Evolutionary conservation across 53 echinoderm and acorn worm species (phyloP).

Genomic region (Astropecten irregularis): DNA sequence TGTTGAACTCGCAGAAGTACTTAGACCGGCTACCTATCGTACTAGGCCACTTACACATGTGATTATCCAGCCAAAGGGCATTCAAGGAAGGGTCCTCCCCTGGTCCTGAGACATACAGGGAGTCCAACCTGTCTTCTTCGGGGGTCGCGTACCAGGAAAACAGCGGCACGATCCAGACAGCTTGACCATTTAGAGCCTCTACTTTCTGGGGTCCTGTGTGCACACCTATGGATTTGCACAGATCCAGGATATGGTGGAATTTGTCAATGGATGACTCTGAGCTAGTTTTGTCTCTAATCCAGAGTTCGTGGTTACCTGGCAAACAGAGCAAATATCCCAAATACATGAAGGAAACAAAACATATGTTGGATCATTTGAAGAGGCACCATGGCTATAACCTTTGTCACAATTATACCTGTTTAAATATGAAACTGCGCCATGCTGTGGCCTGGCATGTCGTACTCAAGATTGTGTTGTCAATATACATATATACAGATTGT

Average conservation of each 20-base stretch:
- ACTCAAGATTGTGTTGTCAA: no score
- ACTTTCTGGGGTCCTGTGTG: constrained; percentile 78
- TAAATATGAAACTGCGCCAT: no score
- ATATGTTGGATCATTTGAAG: no score
- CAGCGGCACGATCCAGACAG: constrained; percentile 88
- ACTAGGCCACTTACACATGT: constrained; percentile 89
- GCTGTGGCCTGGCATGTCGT: no score
- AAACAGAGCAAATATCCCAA: not conserved
- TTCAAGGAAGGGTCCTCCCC: constrained; percentile 39
- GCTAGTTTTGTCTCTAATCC: constrained; percentile 75
- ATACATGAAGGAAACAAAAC: no score
- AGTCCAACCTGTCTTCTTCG: constrained; percentile 81
- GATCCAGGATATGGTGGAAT: constrained; percentile 71
- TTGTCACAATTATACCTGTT: no score
- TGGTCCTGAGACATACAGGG: constrained; percentile 63
- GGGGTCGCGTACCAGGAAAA: constrained; percentile 98
- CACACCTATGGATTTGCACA: constrained; percentile 71
- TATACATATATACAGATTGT: no score
- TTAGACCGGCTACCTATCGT: constrained; percentile 77
- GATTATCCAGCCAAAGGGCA: constrained; percentile 94
- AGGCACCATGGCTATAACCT: no score
- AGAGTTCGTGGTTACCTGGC: constrained; percentile 94
- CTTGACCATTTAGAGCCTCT: constrained; percentile 10
- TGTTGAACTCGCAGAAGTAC: constrained; percentile 74
- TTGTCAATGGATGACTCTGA: constrained; percentile 74